Base-by-base conservation (phyloP, 2,888 invertebrate species). In the Drosophila macrospina region DNA sequence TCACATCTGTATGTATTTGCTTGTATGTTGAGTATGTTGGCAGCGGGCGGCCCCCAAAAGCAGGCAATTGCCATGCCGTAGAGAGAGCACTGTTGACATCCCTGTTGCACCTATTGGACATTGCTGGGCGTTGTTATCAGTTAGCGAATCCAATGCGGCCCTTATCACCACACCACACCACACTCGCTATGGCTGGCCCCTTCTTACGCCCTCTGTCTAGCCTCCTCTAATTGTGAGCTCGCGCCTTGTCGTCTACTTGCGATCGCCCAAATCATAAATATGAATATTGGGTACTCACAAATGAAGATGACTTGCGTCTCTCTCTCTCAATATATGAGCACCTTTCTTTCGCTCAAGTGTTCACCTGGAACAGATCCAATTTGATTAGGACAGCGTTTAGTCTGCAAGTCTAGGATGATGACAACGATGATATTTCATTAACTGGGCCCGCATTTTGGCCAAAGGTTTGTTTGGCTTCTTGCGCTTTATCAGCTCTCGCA, bases 11-110 rank as follows among this genome's bases (percentile, higher is more conserved):
- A 20, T 20, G 20, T 20, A 10, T 7, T 5, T 5, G 5, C 8
- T 11, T 28, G 24, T 51, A 42, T 32, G 10, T 32, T n/a, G 39
- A 34, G 48, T 4, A 30, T 5, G 28, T 20, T 42, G 51, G 10
- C 16, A 30, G 54, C 16, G 67, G 16, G 16, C 73, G 59, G 78
- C 75, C 78, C 75, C 69, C 74, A 69, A 73, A 75, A 78, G 75
- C 74, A 73, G 74, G 78, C 78, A 78, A 78, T 44, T 78, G n/a
- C 13, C 36, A 16, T 37, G 13, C 20, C 16, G 15, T 20, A 28
- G n/a, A n/a, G 41, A 28, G 34, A 13, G 30, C 32, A 57, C 57
- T 70, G 24, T 41, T 42, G 74, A 30, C 47, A 20, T 76, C 76
- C 24, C 76, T 32, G 16, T 74, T 41, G n/a, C 59, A 36, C 66